These are phyloP conservation scores for Onthophagus sagittarius DNA, from an alignment of 2,888 invertebrate species.

Conservation along the genomic window DNA sequence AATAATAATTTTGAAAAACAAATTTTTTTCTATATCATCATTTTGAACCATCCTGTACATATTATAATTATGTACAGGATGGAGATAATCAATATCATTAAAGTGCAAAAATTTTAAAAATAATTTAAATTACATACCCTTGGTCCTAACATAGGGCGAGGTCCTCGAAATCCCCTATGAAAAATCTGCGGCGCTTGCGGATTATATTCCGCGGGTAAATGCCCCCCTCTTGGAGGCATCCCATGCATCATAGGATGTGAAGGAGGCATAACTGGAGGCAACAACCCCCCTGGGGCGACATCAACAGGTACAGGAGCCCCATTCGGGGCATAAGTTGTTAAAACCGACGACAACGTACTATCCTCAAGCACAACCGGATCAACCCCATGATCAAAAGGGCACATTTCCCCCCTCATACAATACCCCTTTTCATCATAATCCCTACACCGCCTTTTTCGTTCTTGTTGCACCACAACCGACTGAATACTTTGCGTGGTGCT, in stretches of 20 bases:
- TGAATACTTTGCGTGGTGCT: conserved; percentile 54
- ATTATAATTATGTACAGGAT: too few relatives aligned
- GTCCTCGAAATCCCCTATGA: conserved; percentile 42
- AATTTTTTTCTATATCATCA: too few relatives aligned
- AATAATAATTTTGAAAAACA: too few relatives aligned
- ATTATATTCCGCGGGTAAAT: conserved; percentile 41
- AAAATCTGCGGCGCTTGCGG: conserved; percentile 48
- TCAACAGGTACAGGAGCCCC: conserved; percentile 37
- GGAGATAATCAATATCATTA: too few relatives aligned
- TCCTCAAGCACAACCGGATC: conserved; percentile 96
- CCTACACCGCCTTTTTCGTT: conserved; percentile 66
- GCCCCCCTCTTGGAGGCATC: conserved; percentile 32
- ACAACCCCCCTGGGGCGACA: conserved; percentile 30
- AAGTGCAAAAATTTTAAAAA: too few relatives aligned
- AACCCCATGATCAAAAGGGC: conserved; percentile 94
- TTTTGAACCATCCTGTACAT: too few relatives aligned
- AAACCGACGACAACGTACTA: conserved; percentile 58
- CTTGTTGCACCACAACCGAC: conserved; percentile 48
- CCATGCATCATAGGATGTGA: conserved; percentile 43
- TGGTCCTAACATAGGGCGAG: conserved; percentile 37
- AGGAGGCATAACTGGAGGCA: conserved; percentile 37
- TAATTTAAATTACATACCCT: conserved; percentile 34
- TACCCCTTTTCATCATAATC: conserved; percentile 77
- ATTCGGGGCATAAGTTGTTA: conserved; percentile 51
- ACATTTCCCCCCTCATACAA: conserved; percentile 94